These are phyloP conservation scores for Lithophane leautieri DNA, from an alignment of 2,888 invertebrate species.

Conservation along the genomic window DNA sequence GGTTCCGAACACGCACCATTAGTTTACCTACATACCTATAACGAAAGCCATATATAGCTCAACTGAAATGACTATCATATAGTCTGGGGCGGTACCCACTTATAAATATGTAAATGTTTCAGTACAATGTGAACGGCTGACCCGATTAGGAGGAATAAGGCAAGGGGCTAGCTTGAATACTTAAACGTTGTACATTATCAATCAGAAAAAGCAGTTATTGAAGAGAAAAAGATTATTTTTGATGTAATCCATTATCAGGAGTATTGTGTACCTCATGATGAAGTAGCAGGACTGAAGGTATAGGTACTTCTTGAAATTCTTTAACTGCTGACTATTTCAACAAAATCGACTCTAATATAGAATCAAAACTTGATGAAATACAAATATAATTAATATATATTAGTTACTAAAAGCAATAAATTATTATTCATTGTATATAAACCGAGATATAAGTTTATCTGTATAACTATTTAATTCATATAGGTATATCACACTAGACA, in stretches of 20 bases:
- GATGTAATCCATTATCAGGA: no score
- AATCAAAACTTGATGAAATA: background rate
- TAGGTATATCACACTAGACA: background rate
- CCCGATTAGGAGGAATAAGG: conserved; percentile 35
- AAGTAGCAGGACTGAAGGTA: background rate
- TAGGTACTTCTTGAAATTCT: background rate
- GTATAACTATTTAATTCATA: no score
- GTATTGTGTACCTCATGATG: background rate
- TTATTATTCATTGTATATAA: background rate
- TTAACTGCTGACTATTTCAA: background rate
- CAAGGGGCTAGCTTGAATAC: conserved; percentile 23
- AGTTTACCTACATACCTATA: background rate
- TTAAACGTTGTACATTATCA: conserved; percentile 1
- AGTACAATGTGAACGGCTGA: conserved; percentile 42
- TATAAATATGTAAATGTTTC: conserved; percentile 40
- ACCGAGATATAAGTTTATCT: background rate
- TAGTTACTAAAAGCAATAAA: background rate
- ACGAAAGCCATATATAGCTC: background rate
- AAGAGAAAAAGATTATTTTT: background rate
- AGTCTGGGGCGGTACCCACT: background rate
- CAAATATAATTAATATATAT: background rate
- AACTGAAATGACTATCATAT: conserved; percentile 14
- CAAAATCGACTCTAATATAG: background rate
- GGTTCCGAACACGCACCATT: conserved; percentile 14
- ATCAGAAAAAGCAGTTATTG: background rate